A percentile compares a stretch with the other conserved stretches of the same genome.
Evolutionary conservation across 2,113 vertebrate genomes (phyloP).

Genomic region (Megaleporinus macrocephalus): DNA sequence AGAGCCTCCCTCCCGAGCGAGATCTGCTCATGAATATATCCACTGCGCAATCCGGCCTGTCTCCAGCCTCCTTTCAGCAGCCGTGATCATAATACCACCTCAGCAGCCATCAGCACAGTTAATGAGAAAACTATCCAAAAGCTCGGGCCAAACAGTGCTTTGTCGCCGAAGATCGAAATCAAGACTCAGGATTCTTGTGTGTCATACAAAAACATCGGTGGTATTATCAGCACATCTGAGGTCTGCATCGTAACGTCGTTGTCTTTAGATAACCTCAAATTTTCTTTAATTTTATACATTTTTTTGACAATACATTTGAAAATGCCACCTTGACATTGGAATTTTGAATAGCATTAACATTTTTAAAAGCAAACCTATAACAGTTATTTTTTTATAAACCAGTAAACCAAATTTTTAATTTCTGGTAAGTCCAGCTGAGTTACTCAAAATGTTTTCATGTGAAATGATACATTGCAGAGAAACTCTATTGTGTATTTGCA

Average conservation of each 20-base stretch:
- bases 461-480: too few species aligned
- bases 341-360: too few species aligned
- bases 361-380: not conserved
- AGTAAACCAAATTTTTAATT: too few species aligned
- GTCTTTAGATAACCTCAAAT: too few species aligned
- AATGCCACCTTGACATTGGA: too few species aligned
- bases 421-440: too few species aligned
- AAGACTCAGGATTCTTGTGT: not conserved
- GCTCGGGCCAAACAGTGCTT: not conserved
- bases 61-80: slow-evolving; percentile 55
- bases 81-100: slow-evolving; percentile 74
- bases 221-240: not conserved
- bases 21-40: slow-evolving; percentile 76
- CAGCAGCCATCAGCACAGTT: slow-evolving; percentile 49
- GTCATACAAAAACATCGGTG: not conserved
- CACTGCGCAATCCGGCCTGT: slow-evolving; percentile 65
- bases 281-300: too few species aligned
- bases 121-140: slow-evolving; percentile 18
- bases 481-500: too few species aligned
- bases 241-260: too few species aligned
- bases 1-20: slow-evolving; percentile 70
- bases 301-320: too few species aligned
- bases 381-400: too few species aligned
- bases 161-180: not conserved
- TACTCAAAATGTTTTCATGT: too few species aligned